Evolutionary conservation across 2,888 invertebrate species (phyloP).

Genomic region (Ophion ellenae): DNA sequence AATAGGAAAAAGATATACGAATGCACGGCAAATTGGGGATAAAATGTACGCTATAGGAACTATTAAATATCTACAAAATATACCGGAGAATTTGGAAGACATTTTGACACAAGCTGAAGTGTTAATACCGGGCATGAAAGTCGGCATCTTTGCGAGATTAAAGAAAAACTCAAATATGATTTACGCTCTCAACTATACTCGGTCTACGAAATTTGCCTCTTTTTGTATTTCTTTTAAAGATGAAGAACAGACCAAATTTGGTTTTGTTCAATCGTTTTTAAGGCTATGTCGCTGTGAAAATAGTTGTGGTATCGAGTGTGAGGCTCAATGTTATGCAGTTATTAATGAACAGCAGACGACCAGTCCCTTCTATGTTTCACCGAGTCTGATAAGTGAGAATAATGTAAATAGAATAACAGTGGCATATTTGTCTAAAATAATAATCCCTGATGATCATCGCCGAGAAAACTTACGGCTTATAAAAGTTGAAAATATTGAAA

Average conservation of each 20-base stretch:
- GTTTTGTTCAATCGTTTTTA: slow-evolving; percentile 44
- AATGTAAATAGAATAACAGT: slow-evolving; percentile 22
- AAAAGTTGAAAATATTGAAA: slow-evolving; percentile 15
- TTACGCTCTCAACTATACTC: slow-evolving; percentile 40
- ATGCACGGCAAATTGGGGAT: slow-evolving; percentile 30
- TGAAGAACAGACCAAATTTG: slow-evolving; percentile 43
- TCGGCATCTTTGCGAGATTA: slow-evolving; percentile 35
- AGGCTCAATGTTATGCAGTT: slow-evolving; percentile 30
- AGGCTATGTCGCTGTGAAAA: slow-evolving; percentile 36
- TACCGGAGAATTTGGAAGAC: slow-evolving; percentile 23
- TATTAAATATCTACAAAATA: slow-evolving; percentile 25
- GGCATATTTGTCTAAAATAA: slow-evolving; percentile 35
- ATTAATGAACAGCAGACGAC: slow-evolving; percentile 26
- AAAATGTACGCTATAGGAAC: slow-evolving; percentile 27
- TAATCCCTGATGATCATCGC: slow-evolving; percentile 25
- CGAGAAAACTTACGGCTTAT: slow-evolving; percentile 3
- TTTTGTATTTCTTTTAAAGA: slow-evolving; percentile 46
- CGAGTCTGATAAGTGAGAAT: slow-evolving; percentile 14
- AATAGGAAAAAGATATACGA: slow-evolving; percentile 26
- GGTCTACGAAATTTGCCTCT: slow-evolving; percentile 36
- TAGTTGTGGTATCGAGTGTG: slow-evolving; percentile 20
- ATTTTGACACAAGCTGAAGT: slow-evolving; percentile 22
- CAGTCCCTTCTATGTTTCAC: slow-evolving; percentile 31
- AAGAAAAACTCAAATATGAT: slow-evolving; percentile 35
- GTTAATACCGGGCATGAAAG: slow-evolving; percentile 23